These are phyloP conservation scores for mouse (Mus musculus) DNA, from an alignment of 2,113 vertebrate genomes.

Conservation along the genomic window GRCm39 chr14:12643501-12644000, in stretches of 20 bases:
- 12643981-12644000: background rate
- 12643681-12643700: background rate
- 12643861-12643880: background rate
- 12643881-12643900: background rate
- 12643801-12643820: slow-evolving; percentile 58
- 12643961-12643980: background rate
- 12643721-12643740: background rate
- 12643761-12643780: background rate
- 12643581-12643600: background rate
- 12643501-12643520: too few species aligned
- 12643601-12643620: background rate
- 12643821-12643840: slow-evolving; percentile 20
- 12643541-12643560: background rate
- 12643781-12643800: slow-evolving; percentile 51
- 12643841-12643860: background rate
- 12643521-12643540: background rate
- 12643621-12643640: background rate
- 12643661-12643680: background rate
- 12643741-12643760: background rate
- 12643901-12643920: slow-evolving; percentile 35
- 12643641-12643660: background rate
- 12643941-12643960: background rate
- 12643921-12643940: background rate
- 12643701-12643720: background rate
- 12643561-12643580: background rate